Evolutionary conservation across 2,888 invertebrate species (phyloP).

Genomic region (Tricholauxania praeusta): DNA sequence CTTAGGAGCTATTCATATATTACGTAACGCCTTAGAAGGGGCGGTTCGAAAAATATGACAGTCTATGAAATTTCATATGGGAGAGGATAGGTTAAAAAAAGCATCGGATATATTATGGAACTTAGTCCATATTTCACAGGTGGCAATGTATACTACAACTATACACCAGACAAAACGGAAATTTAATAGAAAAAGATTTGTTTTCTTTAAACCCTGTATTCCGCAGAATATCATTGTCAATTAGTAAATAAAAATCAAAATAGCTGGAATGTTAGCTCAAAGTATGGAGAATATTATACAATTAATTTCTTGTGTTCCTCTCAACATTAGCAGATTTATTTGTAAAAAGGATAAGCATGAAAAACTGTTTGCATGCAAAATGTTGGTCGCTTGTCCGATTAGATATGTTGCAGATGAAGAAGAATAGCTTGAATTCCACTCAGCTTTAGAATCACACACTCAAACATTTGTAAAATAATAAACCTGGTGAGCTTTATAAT

Average conservation of each 20-base stretch:
- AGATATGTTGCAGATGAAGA: background rate
- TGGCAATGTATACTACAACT: too few species aligned
- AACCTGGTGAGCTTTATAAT: constrained; percentile 20
- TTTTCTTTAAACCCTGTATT: constrained; percentile 20
- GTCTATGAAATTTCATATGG: too few species aligned
- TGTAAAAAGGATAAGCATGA: constrained; percentile 59
- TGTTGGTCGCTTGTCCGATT: background rate
- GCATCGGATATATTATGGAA: too few species aligned
- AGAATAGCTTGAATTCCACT: too few species aligned
- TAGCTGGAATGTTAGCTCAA: background rate
- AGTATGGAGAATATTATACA: constrained; percentile 23
- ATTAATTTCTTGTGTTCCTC: constrained; percentile 39
- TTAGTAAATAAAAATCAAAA: constrained; percentile 51
- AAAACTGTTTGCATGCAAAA: constrained; percentile 36
- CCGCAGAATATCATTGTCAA: constrained; percentile 36
- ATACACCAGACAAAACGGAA: too few species aligned
- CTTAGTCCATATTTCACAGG: too few species aligned
- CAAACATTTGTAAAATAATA: background rate
- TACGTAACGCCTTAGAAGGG: too few species aligned
- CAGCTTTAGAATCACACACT: background rate
- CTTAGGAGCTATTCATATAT: too few species aligned
- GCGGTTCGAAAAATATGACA: too few species aligned
- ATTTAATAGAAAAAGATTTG: too few species aligned
- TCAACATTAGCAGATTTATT: constrained; percentile 62
- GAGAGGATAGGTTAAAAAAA: too few species aligned